Evolutionary conservation across 2,888 invertebrate genomes (phyloP).

Genomic region (Neoitamus cyanurus): DNA sequence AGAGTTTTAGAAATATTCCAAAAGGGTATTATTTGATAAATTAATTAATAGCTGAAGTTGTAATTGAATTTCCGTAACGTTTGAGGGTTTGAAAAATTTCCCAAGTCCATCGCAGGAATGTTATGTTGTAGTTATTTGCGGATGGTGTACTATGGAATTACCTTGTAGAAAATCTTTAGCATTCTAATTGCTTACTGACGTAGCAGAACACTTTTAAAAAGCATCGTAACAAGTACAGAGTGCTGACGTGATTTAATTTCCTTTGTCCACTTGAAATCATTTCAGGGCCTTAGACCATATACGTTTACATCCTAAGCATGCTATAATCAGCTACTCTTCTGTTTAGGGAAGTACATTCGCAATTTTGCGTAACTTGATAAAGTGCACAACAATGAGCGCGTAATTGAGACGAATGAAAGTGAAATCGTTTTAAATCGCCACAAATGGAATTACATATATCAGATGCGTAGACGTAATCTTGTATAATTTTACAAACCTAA

Average conservation of each 20-base stretch:
- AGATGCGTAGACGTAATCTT: neutral
- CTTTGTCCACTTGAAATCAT: neutral
- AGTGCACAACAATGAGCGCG: neutral
- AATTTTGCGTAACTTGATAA: constrained; percentile 1
- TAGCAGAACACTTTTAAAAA: neutral
- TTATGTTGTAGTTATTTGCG: neutral
- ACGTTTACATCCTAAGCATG: neutral
- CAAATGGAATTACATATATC: constrained; percentile 18
- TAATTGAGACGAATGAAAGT: neutral
- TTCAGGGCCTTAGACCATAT: neutral
- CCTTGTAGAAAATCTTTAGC: neutral
- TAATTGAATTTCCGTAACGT: neutral
- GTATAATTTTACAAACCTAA: neutral
- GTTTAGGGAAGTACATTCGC: neutral
- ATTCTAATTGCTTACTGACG: neutral
- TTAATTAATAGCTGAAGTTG: no score
- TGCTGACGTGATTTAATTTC: neutral
- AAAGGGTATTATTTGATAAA: no score
- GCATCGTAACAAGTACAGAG: neutral
- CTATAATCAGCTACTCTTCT: neutral
- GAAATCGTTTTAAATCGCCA: constrained; percentile 5
- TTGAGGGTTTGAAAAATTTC: no score
- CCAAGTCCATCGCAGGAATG: no score
- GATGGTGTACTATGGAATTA: neutral
- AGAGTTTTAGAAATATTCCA: neutral